These are phyloP conservation scores for Urechis unicinctus DNA, from an alignment of 2,888 invertebrate species.

Conservation along the genomic window DNA sequence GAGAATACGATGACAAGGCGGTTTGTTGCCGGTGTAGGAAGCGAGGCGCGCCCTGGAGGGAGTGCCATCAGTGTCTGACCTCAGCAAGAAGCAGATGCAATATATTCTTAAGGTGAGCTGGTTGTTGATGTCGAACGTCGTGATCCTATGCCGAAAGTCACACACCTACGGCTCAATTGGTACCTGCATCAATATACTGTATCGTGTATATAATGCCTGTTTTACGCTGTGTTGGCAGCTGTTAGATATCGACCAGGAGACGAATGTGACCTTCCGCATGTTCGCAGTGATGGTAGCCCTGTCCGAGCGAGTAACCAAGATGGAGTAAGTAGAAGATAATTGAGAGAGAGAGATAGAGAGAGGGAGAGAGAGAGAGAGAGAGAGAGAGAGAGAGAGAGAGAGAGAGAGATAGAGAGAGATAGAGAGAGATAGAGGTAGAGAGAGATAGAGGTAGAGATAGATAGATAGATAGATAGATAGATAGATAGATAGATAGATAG, in stretches of 20 bases:
- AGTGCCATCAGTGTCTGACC: slow-evolving; percentile 37
- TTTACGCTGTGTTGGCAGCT: no score
- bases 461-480: no score
- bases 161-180: background rate
- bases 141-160: no score
- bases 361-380: no score
- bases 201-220: background rate
- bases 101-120: slow-evolving; percentile 40
- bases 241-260: slow-evolving; percentile 43
- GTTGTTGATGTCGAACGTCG: background rate
- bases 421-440: no score
- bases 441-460: no score
- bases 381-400: no score
- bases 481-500: no score
- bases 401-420: no score
- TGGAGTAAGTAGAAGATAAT: slow-evolving; percentile 52
- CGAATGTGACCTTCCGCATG: slow-evolving; percentile 47
- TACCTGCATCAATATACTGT: background rate
- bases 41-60: slow-evolving; percentile 38
- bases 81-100: slow-evolving; percentile 43
- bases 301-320: slow-evolving; percentile 44
- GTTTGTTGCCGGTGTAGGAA: slow-evolving; percentile 31
- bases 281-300: slow-evolving; percentile 47
- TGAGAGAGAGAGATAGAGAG: no score
- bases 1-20: no score